These are phyloP conservation scores for Parauchenoglanis ngamensis DNA, from an alignment of 2,797 vertebrate genomes.

Conservation along the genomic window DNA sequence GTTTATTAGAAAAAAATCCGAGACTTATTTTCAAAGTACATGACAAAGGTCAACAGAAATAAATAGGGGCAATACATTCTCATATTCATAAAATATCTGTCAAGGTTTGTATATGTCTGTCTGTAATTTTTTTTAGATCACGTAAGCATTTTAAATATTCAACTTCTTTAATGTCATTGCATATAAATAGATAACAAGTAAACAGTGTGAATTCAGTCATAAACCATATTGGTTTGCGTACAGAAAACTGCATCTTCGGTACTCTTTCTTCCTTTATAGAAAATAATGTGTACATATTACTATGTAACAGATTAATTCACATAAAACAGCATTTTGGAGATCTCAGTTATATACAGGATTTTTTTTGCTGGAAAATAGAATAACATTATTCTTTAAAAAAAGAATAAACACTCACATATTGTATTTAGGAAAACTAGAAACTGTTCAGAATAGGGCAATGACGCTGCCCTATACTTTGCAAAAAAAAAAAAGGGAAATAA, in stretches of 20 bases:
- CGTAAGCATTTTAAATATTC: not conserved
- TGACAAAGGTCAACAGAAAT: not conserved
- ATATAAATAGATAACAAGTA: not conserved
- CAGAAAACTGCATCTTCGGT: not conserved
- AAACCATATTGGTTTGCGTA: not conserved
- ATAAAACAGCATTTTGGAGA: not conserved
- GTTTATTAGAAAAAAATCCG: not conserved
- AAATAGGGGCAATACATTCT: not conserved
- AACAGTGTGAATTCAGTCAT: not conserved
- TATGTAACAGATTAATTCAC: not conserved
- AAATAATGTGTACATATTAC: not conserved
- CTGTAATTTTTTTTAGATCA: not conserved
- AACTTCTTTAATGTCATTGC: not conserved
- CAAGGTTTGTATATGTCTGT: not conserved
- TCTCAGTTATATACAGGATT: not conserved
- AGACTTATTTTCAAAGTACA: not conserved
- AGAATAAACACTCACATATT: not conserved
- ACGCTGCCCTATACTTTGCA: not conserved
- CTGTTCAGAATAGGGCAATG: not conserved
- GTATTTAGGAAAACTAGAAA: not conserved
- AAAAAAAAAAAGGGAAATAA: not conserved
- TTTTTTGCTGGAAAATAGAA: not conserved
- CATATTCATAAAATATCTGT: not conserved
- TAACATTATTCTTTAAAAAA: not conserved
- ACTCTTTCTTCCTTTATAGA: not conserved